Evolutionary conservation across 2,888 invertebrate species (phyloP).

Genomic region (Oscheius sp.): DNA sequence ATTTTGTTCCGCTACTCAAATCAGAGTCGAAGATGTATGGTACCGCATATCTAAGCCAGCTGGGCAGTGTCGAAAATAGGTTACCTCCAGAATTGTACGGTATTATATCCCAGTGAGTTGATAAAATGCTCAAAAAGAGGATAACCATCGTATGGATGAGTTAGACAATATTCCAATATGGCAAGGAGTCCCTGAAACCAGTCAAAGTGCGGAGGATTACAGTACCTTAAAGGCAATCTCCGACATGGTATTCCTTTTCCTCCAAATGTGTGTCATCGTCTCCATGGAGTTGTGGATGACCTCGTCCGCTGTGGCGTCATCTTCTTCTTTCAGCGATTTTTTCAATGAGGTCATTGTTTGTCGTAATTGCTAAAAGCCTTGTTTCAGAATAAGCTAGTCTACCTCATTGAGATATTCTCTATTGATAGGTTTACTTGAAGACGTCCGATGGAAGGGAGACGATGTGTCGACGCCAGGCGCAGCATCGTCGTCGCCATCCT

Average conservation of each 20-base stretch:
- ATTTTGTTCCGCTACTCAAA: slow-evolving; percentile 69
- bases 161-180: slow-evolving; percentile 69
- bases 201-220: neutral
- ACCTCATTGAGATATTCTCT: slow-evolving; percentile 7
- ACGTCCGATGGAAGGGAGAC: slow-evolving; percentile 10
- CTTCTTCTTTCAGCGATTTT: slow-evolving; percentile 2
- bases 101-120: slow-evolving; percentile 58
- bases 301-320: slow-evolving; percentile 1
- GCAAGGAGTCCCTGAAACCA: slow-evolving; percentile 61
- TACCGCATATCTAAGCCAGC: slow-evolving; percentile 29
- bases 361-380: slow-evolving; percentile 20
- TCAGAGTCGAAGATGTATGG: slow-evolving; percentile 71
- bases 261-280: slow-evolving; percentile 59
- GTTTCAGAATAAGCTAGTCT: neutral
- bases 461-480: neutral
- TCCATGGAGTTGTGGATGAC: slow-evolving; percentile 43
- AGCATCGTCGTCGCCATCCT: neutral
- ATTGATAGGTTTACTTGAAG: slow-evolving; percentile 3
- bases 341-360: slow-evolving; percentile 19
- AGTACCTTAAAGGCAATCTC: slow-evolving; percentile 66
- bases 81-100: slow-evolving; percentile 52
- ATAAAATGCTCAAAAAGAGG: slow-evolving; percentile 65
- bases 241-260: slow-evolving; percentile 59
- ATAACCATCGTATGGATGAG: slow-evolving; percentile 62
- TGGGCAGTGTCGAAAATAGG: neutral